These are phyloP conservation scores for Chamaetylas fuelleborni DNA, from an alignment of 2,113 vertebrate species.

Conservation along the genomic window DNA sequence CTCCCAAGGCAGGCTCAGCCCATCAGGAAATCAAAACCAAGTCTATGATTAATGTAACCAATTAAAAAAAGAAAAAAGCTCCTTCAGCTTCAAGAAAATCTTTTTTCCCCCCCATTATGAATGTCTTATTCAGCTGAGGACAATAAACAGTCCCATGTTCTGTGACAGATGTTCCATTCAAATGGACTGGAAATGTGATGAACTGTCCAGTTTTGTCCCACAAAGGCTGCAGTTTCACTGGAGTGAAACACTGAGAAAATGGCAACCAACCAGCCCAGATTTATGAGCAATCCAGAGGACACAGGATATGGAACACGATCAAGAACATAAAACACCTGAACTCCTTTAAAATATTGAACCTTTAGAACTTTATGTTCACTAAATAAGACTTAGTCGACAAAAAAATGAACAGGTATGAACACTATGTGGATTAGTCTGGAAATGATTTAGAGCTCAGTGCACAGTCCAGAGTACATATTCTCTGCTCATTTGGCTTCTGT, in stretches of 20 bases:
- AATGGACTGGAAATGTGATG: background rate
- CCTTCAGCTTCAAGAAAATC: background rate
- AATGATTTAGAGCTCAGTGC: background rate
- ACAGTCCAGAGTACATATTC: background rate
- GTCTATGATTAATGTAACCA: background rate
- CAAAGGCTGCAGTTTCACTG: background rate
- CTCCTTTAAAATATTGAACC: constrained; percentile 4
- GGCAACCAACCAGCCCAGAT: background rate
- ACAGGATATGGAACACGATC: background rate
- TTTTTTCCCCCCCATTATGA: background rate
- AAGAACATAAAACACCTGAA: constrained; percentile 29
- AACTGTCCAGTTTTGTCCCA: background rate
- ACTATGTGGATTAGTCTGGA: background rate
- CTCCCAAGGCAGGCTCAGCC: background rate
- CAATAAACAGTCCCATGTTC: background rate
- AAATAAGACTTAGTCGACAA: constrained; percentile 5
- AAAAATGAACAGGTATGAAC: background rate
- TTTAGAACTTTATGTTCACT: constrained; percentile 18
- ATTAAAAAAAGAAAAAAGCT: background rate
- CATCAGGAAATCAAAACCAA: background rate
- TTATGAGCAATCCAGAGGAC: background rate
- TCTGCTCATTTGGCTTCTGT: background rate
- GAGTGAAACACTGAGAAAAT: background rate
- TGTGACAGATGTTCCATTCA: background rate
- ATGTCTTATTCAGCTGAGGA: background rate